phyloP scores from a whole-genome alignment of 2,888 invertebrate species.

The Lapara coniferarum region DNA sequence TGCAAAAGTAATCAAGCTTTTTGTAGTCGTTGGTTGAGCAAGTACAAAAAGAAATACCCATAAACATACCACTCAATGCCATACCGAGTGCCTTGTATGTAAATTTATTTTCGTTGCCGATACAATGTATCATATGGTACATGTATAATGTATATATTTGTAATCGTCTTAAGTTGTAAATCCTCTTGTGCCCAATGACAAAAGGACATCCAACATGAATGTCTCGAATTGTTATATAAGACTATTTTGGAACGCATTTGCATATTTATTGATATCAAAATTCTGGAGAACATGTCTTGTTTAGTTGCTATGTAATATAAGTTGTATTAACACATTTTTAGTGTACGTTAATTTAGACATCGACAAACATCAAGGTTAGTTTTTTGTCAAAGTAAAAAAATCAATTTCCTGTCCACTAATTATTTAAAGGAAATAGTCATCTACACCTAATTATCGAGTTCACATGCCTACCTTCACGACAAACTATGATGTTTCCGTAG shows the following conservation, averaged over 20 bases:
- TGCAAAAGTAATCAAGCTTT: neutral
- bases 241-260: neutral
- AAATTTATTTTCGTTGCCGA: conserved; percentile 18
- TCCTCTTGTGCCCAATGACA: conserved; percentile 20
- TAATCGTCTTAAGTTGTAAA: conserved; percentile 23
- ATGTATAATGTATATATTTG: conserved; percentile 17
- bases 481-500: too few species aligned
- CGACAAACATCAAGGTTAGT: too few species aligned
- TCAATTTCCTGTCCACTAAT: too few species aligned
- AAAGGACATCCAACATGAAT: conserved; percentile 17
- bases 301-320: neutral
- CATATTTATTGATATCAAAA: neutral
- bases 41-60: neutral
- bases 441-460: too few species aligned
- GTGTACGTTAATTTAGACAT: neutral
- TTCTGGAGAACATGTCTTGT: neutral
- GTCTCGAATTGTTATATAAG: neutral
- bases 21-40: neutral
- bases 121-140: conserved; percentile 16
- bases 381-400: too few species aligned
- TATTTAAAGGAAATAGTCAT: too few species aligned
- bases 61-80: neutral
- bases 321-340: neutral
- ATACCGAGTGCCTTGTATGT: conserved; percentile 10
- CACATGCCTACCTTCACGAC: too few species aligned